Base-by-base conservation (phyloP, 2,113 vertebrate species). In the Oenanthe melanoleuca region DNA sequence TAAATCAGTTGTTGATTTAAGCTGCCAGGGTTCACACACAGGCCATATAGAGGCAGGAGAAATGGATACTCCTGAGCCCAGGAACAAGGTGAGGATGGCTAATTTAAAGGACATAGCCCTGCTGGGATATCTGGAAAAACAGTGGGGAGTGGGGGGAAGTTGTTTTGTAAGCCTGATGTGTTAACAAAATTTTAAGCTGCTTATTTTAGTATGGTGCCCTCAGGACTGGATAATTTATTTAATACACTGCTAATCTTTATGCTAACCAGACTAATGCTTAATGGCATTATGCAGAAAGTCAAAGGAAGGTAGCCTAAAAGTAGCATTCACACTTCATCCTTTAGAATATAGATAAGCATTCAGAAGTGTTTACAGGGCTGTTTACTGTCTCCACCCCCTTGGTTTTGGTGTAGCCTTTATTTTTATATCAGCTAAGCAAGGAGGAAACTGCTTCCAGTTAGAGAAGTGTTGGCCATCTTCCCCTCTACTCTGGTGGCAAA, bases 181-280 rank as follows among this genome's bases (percentile, higher is more conserved):
- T n/a, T 81, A 84, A 37, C 38, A 53, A 74, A 85, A 47, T 66
- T 53, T 83, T 89, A 96, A 97, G 93, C 89, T 88, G 26, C 84
- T 93, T 95, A 69, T 33, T 94, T 89, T 67, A 63, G 24, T 82
- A 13, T 2, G 1, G 6, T 67, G 55, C 67, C 81, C 94, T 85
- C 2, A 6, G 45, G 88, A 81, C 66, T 85, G 59, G 77, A 50
- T 92, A 7, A 63, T 0, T 73, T 94, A 50, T 82, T 72, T 88
- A 96, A 89, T 83, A 80, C n/a, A 10, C 79, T n/a, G 44, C 34
- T 89, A 93, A 94, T 92, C 89, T 83, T 74, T 28, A 11, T 79
- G 86, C 82, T 81, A 55, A 87, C 38, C 21, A 47, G 71, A 22
- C 71, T 73, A 66, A 73, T 80, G 20, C 56, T 11, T 85, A 80